These are phyloP conservation scores for Yasuhikotakia modesta DNA, from an alignment of 2,797 vertebrate genomes.

Conservation along the genomic window DNA sequence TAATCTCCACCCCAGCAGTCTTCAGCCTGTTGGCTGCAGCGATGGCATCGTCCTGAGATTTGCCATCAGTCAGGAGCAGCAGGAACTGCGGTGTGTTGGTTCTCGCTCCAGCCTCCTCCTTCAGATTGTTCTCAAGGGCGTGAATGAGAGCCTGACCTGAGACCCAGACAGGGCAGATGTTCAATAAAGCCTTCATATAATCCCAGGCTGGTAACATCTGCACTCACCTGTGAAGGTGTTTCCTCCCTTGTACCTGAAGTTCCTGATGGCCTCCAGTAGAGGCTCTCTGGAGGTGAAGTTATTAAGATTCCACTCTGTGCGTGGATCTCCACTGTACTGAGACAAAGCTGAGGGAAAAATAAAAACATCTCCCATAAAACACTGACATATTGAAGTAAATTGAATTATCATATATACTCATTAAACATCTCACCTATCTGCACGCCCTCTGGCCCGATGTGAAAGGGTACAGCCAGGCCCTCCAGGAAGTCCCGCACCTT, in stretches of 20 bases:
- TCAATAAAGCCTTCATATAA: background rate
- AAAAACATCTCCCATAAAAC: background rate
- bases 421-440: conserved; percentile 81
- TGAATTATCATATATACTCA: background rate
- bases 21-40: conserved; percentile 81
- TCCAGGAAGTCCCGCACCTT: conserved; percentile 90
- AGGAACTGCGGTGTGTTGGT: conserved; percentile 76
- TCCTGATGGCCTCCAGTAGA: conserved; percentile 82
- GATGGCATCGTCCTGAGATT: conserved; percentile 91
- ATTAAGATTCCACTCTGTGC: conserved; percentile 93
- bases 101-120: conserved; percentile 77
- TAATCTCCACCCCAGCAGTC: conserved; percentile 85
- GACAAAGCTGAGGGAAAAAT: conserved; percentile 78
- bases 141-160: conserved; percentile 90
- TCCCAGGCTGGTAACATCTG: background rate
- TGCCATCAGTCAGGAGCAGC: conserved; percentile 90
- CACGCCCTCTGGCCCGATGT: conserved; percentile 80
- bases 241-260: conserved; percentile 88
- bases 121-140: conserved; percentile 87
- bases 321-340: conserved; percentile 93
- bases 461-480: conserved; percentile 84
- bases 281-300: conserved; percentile 80
- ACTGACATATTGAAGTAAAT: background rate
- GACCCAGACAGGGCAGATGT: background rate
- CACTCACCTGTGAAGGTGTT: conserved; percentile 82